Conservation (phyloP, 1,140 invertebrate genomes). For the Drosophila funebris region DNA sequence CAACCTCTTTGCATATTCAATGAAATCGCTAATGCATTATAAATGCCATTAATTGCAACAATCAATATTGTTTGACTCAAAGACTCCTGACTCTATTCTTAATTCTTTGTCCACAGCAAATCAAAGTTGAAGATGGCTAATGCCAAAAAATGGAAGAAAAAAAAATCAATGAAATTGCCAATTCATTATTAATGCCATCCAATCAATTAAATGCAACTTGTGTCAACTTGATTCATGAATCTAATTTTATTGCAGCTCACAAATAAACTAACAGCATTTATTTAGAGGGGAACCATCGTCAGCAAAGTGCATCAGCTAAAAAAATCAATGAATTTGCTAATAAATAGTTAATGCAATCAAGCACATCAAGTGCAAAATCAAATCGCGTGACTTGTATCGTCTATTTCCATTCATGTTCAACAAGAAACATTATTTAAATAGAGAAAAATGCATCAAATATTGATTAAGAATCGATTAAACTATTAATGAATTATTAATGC, state of each 20-base stretch:
- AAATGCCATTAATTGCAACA: neutral
- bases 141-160: too few relatives aligned
- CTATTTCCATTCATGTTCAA: neutral
- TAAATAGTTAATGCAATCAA: conserved; percentile 13
- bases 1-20: neutral
- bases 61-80: too few relatives aligned
- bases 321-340: conserved; percentile 11
- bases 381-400: neutral
- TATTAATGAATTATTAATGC: neutral
- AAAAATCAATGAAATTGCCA: neutral
- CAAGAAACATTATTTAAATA: neutral
- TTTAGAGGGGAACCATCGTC: neutral
- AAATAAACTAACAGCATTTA: too few relatives aligned
- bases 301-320: neutral
- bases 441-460: neutral
- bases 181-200: neutral
- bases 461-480: neutral
- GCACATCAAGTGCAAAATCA: neutral
- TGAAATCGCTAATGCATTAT: neutral
- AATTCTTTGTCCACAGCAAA: too few relatives aligned
- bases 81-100: too few relatives aligned
- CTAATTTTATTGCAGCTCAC: too few relatives aligned
- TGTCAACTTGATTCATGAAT: too few relatives aligned
- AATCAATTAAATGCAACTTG: too few relatives aligned
- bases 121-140: too few relatives aligned